These are phyloP conservation scores for Cerastis leucographa DNA, from an alignment of 2,888 invertebrate species.

Conservation along the genomic window DNA sequence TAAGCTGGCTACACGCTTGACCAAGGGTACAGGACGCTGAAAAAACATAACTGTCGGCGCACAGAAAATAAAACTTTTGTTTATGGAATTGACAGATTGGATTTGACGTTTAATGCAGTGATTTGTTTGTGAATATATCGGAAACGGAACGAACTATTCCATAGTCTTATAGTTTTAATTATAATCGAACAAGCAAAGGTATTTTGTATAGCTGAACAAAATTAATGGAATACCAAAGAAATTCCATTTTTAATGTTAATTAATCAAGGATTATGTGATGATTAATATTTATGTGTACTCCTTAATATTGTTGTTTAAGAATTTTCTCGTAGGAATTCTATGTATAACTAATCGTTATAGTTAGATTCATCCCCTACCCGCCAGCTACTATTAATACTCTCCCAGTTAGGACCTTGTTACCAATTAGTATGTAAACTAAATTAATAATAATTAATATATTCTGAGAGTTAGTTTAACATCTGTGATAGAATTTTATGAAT, in stretches of 20 bases:
- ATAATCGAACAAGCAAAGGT: slow-evolving; percentile 25
- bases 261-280: slow-evolving; percentile 21
- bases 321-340: slow-evolving; percentile 34
- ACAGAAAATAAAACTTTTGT: slow-evolving; percentile 30
- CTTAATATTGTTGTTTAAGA: slow-evolving; percentile 24
- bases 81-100: slow-evolving; percentile 58
- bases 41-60: slow-evolving; percentile 25
- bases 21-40: slow-evolving; percentile 46
- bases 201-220: slow-evolving; percentile 32
- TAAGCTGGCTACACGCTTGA: slow-evolving; percentile 66
- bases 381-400: slow-evolving; percentile 58
- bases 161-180: slow-evolving; percentile 42
- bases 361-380: slow-evolving; percentile 47
- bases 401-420: slow-evolving; percentile 48
- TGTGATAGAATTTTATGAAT: slow-evolving; percentile 73
- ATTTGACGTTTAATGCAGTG: slow-evolving; percentile 58
- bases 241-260: slow-evolving; percentile 46
- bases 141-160: slow-evolving; percentile 60
- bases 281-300: slow-evolving; percentile 38
- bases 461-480: slow-evolving; percentile 67
- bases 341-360: slow-evolving; percentile 43
- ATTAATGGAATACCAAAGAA: slow-evolving; percentile 43
- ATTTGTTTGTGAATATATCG: slow-evolving; percentile 60
- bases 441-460: slow-evolving; percentile 53
- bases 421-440: slow-evolving; percentile 49